Conservation (phyloP, 2,888 invertebrate species). For the Ochropleura leucogaster region DNA sequence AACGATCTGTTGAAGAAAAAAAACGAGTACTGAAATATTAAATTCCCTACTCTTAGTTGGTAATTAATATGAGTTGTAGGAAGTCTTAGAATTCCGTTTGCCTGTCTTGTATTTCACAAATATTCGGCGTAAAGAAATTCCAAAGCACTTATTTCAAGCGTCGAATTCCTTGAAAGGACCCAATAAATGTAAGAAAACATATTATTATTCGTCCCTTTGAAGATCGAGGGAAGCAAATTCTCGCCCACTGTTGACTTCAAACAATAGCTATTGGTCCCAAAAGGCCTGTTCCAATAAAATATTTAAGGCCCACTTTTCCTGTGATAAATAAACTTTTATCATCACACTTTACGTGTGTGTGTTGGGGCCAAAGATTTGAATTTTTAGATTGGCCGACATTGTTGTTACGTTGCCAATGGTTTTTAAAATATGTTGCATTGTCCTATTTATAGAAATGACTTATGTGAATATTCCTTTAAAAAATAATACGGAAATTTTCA, state of each 20-base stretch:
- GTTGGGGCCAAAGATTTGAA: conserved; percentile 12
- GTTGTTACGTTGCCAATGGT: background rate
- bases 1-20: background rate
- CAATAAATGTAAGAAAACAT: conserved; percentile 24
- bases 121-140: conserved; percentile 6
- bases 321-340: conserved; percentile 61
- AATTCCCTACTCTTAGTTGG: conserved; percentile 2
- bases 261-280: conserved; percentile 43
- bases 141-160: conserved; percentile 8
- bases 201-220: conserved; percentile 34
- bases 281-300: conserved; percentile 65
- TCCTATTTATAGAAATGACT: background rate
- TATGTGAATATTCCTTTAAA: background rate
- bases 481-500: background rate
- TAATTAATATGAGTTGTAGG: conserved; percentile 2
- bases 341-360: conserved; percentile 7
- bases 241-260: conserved; percentile 28
- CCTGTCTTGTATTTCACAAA: background rate
- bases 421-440: background rate
- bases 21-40: conserved; percentile 1
- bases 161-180: conserved; percentile 10
- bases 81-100: background rate
- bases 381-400: background rate
- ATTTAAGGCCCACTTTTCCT: conserved; percentile 62
- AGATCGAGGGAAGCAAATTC: conserved; percentile 16